phyloP scores from a whole-genome alignment of 2,888 invertebrate species.

The Drosophila macrospina region DNA sequence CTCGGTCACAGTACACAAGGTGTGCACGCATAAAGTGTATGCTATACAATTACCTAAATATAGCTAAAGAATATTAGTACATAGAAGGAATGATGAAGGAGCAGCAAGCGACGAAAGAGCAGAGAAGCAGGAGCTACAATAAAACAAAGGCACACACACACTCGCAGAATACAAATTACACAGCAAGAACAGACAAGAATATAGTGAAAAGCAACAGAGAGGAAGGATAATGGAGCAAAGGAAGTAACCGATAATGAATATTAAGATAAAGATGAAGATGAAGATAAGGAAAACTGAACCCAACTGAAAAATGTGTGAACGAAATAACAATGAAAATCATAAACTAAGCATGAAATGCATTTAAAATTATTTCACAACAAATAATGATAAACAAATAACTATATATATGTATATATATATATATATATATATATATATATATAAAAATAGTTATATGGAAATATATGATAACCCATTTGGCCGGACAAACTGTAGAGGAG shows the following conservation, averaged over 20 bases:
- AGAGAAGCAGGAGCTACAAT: neutral
- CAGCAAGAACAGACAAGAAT: slow-evolving; percentile 1
- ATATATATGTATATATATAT: slow-evolving; percentile 38
- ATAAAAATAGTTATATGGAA: slow-evolving; percentile 40
- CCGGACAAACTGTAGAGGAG: slow-evolving; percentile 15
- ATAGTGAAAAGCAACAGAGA: neutral
- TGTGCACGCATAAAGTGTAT: slow-evolving; percentile 53
- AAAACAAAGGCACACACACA: slow-evolving; percentile 1
- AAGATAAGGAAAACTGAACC: slow-evolving; percentile 49
- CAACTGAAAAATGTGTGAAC: slow-evolving; percentile 62
- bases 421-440: slow-evolving; percentile 43
- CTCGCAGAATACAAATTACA: slow-evolving; percentile 7
- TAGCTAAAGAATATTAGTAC: slow-evolving; percentile 57
- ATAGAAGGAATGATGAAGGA: slow-evolving; percentile 4
- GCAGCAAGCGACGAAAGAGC: neutral
- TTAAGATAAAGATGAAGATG: slow-evolving; percentile 5
- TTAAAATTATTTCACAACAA: slow-evolving; percentile 56
- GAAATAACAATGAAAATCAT: slow-evolving; percentile 64
- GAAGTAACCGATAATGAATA: slow-evolving; percentile 7
- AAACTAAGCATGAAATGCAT: slow-evolving; percentile 78
- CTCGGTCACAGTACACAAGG: slow-evolving; percentile 66
- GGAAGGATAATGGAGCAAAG: slow-evolving; percentile 12
- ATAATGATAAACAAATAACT: slow-evolving; percentile 28
- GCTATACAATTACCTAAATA: slow-evolving; percentile 58
- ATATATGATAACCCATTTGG: slow-evolving; percentile 35